phyloP scores from a whole-genome alignment of 2,797 vertebrate genomes.

The Luscinia megarhynchos region DNA sequence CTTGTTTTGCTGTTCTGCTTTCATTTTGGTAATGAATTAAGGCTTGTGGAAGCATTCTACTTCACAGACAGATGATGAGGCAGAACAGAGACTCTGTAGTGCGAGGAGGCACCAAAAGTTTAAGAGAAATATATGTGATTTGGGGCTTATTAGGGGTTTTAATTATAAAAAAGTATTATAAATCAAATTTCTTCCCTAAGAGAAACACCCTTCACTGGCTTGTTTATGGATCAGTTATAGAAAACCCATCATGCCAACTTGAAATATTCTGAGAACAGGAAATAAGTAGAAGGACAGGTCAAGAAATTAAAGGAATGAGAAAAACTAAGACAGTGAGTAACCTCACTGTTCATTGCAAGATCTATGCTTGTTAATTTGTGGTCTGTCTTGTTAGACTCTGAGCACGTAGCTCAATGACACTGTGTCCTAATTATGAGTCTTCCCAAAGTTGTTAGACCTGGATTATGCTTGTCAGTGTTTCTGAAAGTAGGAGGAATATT shows the following conservation, averaged over 20 bases:
- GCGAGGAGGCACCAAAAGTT: not conserved
- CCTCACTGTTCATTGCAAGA: not conserved
- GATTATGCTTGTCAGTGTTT: not conserved
- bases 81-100: not conserved
- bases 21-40: conserved; percentile 19
- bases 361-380: not conserved
- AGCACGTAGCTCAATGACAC: not conserved
- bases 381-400: conserved; percentile 1
- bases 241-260: not conserved
- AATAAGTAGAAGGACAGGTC: not conserved
- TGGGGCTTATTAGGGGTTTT: not conserved
- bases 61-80: not conserved
- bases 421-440: conserved; percentile 1
- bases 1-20: conserved; percentile 42
- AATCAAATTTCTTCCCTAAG: not conserved
- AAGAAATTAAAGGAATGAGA: not conserved
- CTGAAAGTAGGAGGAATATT: not conserved
- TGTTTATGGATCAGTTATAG: not conserved
- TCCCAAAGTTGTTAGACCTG: not conserved
- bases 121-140: not conserved
- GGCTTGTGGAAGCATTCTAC: not conserved
- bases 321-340: not conserved
- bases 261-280: not conserved
- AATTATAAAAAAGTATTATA: not conserved
- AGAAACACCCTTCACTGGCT: not conserved